Base-by-base conservation (phyloP, 2,888 invertebrate species). In the Oxyteleia sp. region DNA sequence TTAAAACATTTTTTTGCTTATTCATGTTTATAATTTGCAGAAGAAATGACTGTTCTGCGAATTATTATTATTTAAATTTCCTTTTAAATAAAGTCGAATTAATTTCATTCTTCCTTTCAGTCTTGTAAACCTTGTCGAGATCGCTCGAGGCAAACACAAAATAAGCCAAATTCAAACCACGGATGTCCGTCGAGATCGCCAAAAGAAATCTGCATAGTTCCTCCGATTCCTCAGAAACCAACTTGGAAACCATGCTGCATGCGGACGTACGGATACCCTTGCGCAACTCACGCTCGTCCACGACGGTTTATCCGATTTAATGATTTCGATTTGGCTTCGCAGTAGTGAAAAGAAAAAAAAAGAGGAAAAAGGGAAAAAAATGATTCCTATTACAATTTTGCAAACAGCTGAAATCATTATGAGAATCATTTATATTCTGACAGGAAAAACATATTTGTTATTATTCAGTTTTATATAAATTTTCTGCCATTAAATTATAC, bases 161-260 rank as follows among this genome's bases (percentile, higher is more conserved):
- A 23, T 57, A 71, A 59, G 4, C 4, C 26, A 41, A 26, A 68
- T 4, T 18, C 26, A 5, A 61, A 61, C 13, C 1, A 10, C 0
- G 61, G 4, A 43, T 82, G 84, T 23, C 87, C 83, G 10, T 45
- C 66, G 0, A 80, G 61, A 64, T 89, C 89, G 1, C 86, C 88
- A 0, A 82, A 78, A 1, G 20, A 55, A 26, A 57, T 90, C 26
- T 87, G 87, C 87, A 86, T 91, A 18, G 85, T 84, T 0, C 87
- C 90, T 0, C 87, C 90, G 8, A 81, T 90, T 20, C 66, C 51
- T 2, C 91, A 88, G 49, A 78, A 82, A 64, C 89, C 90, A 0
- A 72, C 49, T 11, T 91, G 89, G 87, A 87, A 85, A 10, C 90
- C 90, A 3, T 90, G 90, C 43, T 92, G 92, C 69, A 85, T 91